Evolutionary conservation across 2,888 invertebrate genomes (phyloP).

Genomic region (Cantharis flavilabris): DNA sequence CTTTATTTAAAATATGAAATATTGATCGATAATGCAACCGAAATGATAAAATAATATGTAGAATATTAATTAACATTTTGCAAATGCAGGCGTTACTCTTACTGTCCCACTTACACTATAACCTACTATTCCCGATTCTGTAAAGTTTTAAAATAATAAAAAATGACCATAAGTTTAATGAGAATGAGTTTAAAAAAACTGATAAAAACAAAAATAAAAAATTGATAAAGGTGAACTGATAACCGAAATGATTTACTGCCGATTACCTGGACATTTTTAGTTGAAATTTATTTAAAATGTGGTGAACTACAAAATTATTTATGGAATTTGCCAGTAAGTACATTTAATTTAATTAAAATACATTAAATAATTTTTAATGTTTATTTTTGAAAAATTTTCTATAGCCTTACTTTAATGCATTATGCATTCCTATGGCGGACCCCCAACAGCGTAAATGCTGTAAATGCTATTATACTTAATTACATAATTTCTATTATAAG

Average conservation of each 20-base stretch:
- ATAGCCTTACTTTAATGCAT: not conserved
- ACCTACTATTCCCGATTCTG: not conserved
- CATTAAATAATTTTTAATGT: not conserved
- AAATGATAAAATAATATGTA: not conserved
- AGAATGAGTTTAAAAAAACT: not conserved
- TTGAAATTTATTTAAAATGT: not conserved
- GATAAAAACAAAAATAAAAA: not conserved
- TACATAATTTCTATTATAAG: not conserved
- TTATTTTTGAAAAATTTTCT: not conserved
- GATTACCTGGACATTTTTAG: not conserved
- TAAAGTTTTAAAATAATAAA: not conserved
- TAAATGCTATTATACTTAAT: not conserved
- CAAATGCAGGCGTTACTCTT: not conserved
- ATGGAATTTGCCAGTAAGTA: not conserved
- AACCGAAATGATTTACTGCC: not conserved
- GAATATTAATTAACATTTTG: not conserved
- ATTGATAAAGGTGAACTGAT: not conserved
- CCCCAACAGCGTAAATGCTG: not conserved
- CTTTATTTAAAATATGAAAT: not conserved
- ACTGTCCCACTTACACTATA: not conserved
- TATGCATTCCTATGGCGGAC: not conserved
- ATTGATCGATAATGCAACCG: not conserved
- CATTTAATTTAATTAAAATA: not conserved
- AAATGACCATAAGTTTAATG: not conserved
- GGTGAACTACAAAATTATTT: not conserved